Evolutionary conservation across 2,888 invertebrate species (phyloP).

Genomic region (Cheilosia variabilis): DNA sequence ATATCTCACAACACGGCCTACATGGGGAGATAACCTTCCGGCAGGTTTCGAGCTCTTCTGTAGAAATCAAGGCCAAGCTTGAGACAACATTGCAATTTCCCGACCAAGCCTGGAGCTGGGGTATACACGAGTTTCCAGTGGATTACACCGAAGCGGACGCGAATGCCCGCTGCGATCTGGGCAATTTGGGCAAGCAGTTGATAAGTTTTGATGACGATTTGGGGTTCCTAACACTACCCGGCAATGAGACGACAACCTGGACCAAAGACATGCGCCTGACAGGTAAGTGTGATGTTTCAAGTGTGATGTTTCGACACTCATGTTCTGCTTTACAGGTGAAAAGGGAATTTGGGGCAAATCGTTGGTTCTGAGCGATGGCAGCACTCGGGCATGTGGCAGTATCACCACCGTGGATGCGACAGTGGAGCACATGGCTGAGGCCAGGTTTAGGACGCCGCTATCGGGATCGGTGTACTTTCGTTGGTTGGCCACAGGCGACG

Average conservation of each 20-base stretch:
- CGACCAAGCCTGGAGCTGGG: slow-evolving; percentile 92
- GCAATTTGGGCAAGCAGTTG: slow-evolving; percentile 85
- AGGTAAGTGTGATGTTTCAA: slow-evolving; percentile 81
- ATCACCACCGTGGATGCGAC: slow-evolving; percentile 88
- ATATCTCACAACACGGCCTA: slow-evolving; percentile 91
- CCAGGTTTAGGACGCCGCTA: slow-evolving; percentile 89
- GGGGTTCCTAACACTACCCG: slow-evolving; percentile 90
- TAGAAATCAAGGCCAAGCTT: slow-evolving; percentile 87
- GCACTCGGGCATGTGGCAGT: slow-evolving; percentile 89
- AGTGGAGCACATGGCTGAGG: slow-evolving; percentile 91
- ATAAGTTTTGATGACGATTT: slow-evolving; percentile 89
- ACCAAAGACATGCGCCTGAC: slow-evolving; percentile 87
- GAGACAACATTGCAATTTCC: slow-evolving; percentile 90
- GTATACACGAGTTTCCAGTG: slow-evolving; percentile 92
- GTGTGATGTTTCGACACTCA: too few relatives aligned
- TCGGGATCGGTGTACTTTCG: slow-evolving; percentile 91
- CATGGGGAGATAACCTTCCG: slow-evolving; percentile 92
- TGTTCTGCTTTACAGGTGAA: slow-evolving; percentile 82
- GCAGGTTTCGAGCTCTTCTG: slow-evolving; percentile 85
- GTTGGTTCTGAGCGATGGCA: slow-evolving; percentile 88
- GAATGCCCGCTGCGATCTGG: slow-evolving; percentile 84
- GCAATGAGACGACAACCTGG: slow-evolving; percentile 89
- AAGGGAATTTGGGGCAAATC: slow-evolving; percentile 93
- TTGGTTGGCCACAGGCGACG: slow-evolving; percentile 86
- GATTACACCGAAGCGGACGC: slow-evolving; percentile 88